Evolutionary conservation across 2,113 vertebrate species (phyloP).

Genomic region (Sebastes fasciatus): DNA sequence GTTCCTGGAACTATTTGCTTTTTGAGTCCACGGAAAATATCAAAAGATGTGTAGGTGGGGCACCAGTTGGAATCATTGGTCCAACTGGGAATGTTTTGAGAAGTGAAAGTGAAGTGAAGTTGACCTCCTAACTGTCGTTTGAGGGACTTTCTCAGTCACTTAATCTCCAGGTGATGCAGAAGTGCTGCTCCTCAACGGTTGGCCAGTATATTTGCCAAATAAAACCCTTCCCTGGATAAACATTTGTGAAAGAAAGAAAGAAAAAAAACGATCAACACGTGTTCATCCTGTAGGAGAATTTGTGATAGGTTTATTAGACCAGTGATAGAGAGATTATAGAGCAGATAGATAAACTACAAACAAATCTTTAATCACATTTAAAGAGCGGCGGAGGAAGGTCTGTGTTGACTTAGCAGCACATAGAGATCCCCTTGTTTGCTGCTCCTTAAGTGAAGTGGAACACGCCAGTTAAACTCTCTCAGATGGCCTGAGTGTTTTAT

Average conservation of each 20-base stretch:
- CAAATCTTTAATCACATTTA: constrained; percentile 66
- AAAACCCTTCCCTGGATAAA: constrained; percentile 56
- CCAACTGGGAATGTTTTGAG: not conserved
- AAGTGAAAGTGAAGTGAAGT: not conserved
- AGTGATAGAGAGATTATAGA: constrained; percentile 46
- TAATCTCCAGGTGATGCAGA: constrained; percentile 43
- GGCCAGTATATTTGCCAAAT: constrained; percentile 41
- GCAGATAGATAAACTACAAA: constrained; percentile 63
- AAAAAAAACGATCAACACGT: constrained; percentile 35
- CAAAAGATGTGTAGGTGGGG: not conserved
- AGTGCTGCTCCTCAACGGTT: constrained; percentile 35
- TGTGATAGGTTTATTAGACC: constrained; percentile 39
- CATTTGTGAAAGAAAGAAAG: constrained; percentile 43
- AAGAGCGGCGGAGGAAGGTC: constrained; percentile 45
- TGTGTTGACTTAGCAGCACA: constrained; percentile 74
- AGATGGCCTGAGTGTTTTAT: constrained; percentile 80
- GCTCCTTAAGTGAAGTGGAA: constrained; percentile 72
- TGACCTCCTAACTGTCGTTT: not conserved
- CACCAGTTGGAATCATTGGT: not conserved
- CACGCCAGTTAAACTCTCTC: constrained; percentile 76
- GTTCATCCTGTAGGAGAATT: constrained; percentile 15
- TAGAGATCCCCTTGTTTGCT: constrained; percentile 70
- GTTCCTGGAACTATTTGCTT: constrained; percentile 2
- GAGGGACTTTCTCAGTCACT: constrained; percentile 32
- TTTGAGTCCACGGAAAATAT: not conserved